Conservation (phyloP, 1,140 invertebrate species). For the Drosophila serrata region DNA sequence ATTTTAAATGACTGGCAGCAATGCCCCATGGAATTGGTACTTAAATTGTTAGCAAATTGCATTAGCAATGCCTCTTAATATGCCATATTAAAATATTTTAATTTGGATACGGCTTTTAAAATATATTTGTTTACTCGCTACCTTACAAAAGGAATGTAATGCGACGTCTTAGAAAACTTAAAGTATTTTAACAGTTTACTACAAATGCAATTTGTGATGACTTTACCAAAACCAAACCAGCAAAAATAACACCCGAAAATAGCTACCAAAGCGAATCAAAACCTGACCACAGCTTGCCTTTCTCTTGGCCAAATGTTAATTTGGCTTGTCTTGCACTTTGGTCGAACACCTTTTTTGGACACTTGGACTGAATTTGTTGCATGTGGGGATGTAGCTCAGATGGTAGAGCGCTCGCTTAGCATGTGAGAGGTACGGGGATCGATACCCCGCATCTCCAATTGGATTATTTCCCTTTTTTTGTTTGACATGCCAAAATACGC, state of each 20-base stretch:
- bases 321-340: slow-evolving; percentile 64
- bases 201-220: not conserved
- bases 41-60: not conserved
- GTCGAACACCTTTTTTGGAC: slow-evolving; percentile 49
- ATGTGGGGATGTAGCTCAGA: slow-evolving; percentile 89
- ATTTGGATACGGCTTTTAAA: not conserved
- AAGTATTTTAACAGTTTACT: not conserved
- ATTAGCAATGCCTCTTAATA: not conserved
- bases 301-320: slow-evolving; percentile 34
- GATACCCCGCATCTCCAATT: slow-evolving; percentile 89
- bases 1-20: slow-evolving; percentile 9
- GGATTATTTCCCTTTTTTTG: slow-evolving; percentile 55
- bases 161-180: no score
- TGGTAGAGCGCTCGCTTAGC: slow-evolving; percentile 94
- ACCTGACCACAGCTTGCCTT: slow-evolving; percentile 26
- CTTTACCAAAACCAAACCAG: not conserved
- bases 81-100: not conserved
- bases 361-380: slow-evolving; percentile 12
- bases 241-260: not conserved
- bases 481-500: slow-evolving; percentile 57
- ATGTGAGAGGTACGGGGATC: slow-evolving; percentile 94
- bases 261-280: slow-evolving; percentile 9
- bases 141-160: not conserved
- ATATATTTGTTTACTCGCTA: not conserved
- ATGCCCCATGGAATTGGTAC: not conserved